Evolutionary conservation across 2,797 vertebrate genomes (phyloP).

Genomic region (Mallotus villosus): DNA sequence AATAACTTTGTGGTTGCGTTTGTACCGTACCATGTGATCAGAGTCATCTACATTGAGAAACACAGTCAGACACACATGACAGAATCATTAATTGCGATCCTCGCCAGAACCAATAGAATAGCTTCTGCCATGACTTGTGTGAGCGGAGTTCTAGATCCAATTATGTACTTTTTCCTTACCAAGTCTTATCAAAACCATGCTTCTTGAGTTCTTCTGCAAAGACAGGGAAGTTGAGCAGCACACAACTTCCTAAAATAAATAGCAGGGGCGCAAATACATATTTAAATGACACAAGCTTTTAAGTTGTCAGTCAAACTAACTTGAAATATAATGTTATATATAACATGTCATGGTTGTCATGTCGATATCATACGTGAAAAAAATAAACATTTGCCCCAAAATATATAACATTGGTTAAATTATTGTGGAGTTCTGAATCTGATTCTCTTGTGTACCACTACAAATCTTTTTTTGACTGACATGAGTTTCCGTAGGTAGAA

Average conservation of each 20-base stretch:
- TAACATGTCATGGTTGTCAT: neutral
- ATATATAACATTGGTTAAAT: no score
- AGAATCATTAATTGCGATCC: neutral
- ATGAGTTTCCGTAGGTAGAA: conserved; percentile 53
- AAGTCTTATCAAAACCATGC: conserved; percentile 51
- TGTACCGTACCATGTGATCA: conserved; percentile 72
- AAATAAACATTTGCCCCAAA: neutral
- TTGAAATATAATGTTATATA: no score
- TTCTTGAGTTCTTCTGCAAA: conserved; percentile 61
- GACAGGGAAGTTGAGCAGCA: conserved; percentile 12
- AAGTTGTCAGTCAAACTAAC: no score
- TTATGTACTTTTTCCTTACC: conserved; percentile 77
- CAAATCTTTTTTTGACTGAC: no score
- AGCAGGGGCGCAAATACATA: neutral
- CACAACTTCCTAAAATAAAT: neutral
- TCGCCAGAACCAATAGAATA: conserved; percentile 63
- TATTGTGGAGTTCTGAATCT: no score
- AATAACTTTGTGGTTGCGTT: conserved; percentile 72
- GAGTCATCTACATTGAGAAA: conserved; percentile 66
- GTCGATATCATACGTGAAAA: neutral
- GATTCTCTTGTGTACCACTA: no score
- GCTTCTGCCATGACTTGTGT: conserved; percentile 76
- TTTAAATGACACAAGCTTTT: no score
- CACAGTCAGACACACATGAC: conserved; percentile 13
- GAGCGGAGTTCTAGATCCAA: conserved; percentile 69